These are phyloP conservation scores for Microcebus lehilahytsara DNA, from an alignment of 2,113 vertebrate species.

Conservation along the genomic window DNA sequence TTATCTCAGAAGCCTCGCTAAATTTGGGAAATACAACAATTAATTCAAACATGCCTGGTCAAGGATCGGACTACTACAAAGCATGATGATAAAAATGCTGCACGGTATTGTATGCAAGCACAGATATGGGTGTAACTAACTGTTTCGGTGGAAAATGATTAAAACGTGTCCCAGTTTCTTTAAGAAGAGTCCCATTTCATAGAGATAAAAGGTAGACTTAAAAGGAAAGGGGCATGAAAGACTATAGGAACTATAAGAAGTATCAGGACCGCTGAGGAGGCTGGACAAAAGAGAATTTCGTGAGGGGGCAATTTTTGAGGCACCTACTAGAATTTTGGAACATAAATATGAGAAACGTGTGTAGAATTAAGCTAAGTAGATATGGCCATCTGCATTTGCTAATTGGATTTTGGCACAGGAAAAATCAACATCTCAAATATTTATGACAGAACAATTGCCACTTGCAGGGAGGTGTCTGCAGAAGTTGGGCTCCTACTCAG, in stretches of 20 bases:
- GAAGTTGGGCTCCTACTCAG: accelerated
- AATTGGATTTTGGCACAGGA: background rate
- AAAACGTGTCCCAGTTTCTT: background rate
- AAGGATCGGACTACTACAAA: background rate
- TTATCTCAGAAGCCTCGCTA: background rate
- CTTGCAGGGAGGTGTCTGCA: background rate
- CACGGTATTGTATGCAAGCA: background rate
- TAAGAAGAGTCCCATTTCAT: background rate
- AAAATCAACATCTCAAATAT: background rate
- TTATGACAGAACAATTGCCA: background rate
- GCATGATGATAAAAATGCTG: background rate
- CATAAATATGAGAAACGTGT: background rate
- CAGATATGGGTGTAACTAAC: background rate
- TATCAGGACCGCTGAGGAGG: background rate
- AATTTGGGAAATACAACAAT: background rate
- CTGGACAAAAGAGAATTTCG: background rate
- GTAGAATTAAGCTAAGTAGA: background rate
- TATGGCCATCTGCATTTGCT: background rate
- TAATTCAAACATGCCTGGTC: background rate
- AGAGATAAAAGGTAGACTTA: background rate
- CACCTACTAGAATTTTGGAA: background rate
- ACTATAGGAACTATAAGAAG: background rate
- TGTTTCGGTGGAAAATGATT: background rate
- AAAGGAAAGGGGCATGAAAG: background rate
- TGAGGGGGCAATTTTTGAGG: background rate